These are phyloP conservation scores for Cyrtodaria siliqua DNA, from an alignment of 2,888 invertebrate genomes.

Conservation along the genomic window DNA sequence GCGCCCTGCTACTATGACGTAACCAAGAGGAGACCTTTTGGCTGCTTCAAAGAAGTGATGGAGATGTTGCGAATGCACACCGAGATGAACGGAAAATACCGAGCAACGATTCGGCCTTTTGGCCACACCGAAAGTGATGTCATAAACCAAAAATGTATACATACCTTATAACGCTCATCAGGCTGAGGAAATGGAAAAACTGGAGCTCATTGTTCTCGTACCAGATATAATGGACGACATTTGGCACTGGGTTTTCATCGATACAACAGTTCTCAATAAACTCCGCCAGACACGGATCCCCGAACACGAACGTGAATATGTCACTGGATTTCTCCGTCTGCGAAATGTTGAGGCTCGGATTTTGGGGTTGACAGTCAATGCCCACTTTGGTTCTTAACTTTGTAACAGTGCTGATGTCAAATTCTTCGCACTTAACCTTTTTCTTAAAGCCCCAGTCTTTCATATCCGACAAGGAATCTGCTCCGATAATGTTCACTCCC, in stretches of 20 bases:
- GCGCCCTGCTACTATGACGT: too few species aligned
- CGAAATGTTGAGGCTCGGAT: background rate
- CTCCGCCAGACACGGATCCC: conserved; percentile 11
- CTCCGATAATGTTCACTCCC: too few species aligned
- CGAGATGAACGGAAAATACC: too few species aligned
- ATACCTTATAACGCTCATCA: conserved; percentile 28
- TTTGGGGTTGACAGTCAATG: conserved; percentile 2
- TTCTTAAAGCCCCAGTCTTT: too few species aligned
- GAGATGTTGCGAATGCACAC: too few species aligned
- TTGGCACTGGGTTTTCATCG: conserved; percentile 31
- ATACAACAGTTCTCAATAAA: conserved; percentile 33
- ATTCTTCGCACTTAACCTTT: too few species aligned
- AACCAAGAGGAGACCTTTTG: too few species aligned
- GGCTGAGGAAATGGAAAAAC: conserved; percentile 29
- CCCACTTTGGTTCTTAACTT: conserved; percentile 9
- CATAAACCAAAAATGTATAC: too few species aligned
- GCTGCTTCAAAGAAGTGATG: too few species aligned
- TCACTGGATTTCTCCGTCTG: conserved; percentile 6
- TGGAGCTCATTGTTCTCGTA: conserved; percentile 17
- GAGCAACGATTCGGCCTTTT: too few species aligned
- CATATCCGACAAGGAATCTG: too few species aligned
- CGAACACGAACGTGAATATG: conserved; percentile 17
- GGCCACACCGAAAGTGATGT: too few species aligned
- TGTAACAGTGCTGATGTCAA: background rate
- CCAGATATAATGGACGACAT: conserved; percentile 41